These are phyloP conservation scores for Coleophora flavipennella DNA, from an alignment of 2,888 invertebrate species.

Conservation along the genomic window DNA sequence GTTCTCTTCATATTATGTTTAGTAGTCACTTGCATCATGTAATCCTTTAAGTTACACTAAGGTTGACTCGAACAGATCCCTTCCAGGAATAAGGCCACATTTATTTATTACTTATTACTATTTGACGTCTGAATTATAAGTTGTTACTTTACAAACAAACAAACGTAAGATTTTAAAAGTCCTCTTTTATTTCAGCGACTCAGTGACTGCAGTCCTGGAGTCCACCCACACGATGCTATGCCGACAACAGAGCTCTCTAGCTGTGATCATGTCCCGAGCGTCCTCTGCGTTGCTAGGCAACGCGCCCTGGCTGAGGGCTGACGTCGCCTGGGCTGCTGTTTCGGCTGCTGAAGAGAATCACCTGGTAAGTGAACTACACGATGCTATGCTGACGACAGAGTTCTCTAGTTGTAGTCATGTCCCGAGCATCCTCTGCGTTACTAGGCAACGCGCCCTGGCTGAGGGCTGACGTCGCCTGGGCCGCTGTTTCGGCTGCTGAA, in stretches of 20 bases:
- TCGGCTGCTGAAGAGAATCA: conserved; percentile 25
- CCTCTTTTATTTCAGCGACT: conserved; percentile 28
- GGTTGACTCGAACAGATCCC: too few species aligned
- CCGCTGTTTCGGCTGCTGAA: conserved; percentile 21
- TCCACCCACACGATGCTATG: conserved; percentile 42
- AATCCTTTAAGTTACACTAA: too few species aligned
- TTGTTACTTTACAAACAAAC: too few species aligned
- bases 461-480: conserved; percentile 43
- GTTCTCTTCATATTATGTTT: too few species aligned
- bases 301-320: conserved; percentile 50
- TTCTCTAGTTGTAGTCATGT: conserved; percentile 34
- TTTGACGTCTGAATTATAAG: too few species aligned
- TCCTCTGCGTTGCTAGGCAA: conserved; percentile 51
- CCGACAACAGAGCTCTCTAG: conserved; percentile 42
- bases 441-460: conserved; percentile 59
- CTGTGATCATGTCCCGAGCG: conserved; percentile 39
- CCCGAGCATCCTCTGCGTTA: conserved; percentile 45
- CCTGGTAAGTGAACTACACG: conserved; percentile 34
- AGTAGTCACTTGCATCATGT: too few species aligned
- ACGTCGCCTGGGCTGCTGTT: conserved; percentile 42
- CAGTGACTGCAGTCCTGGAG: conserved; percentile 38
- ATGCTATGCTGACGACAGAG: conserved; percentile 49
- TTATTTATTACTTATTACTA: too few species aligned
- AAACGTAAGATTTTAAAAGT: too few species aligned
- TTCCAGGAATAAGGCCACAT: neutral